Conservation (phyloP, 2,113 vertebrate genomes). For the Bujurquina vittata region DNA sequence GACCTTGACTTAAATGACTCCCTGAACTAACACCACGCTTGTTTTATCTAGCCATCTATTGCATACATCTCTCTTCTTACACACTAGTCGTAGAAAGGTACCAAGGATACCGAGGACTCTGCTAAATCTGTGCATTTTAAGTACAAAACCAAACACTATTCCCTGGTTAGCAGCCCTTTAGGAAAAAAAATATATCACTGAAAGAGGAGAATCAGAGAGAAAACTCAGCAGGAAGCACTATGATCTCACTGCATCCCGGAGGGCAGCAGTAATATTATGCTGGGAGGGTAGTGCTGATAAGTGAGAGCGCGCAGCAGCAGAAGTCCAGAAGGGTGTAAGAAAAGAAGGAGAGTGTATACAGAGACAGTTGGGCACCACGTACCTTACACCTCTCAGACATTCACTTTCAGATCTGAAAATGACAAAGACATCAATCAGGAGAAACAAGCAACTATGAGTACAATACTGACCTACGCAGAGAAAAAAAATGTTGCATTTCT, state of each 20-base stretch:
- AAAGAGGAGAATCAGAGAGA: conserved; percentile 14
- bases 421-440: conserved; percentile 35
- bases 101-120: neutral
- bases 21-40: neutral
- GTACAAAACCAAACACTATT: neutral
- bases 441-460: neutral
- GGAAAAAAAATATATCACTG: neutral
- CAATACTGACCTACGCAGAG: neutral
- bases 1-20: neutral
- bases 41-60: neutral
- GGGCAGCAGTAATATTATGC: conserved; percentile 11
- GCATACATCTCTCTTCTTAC: neutral
- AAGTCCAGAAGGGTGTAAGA: neutral
- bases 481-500: neutral
- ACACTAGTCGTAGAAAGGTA: neutral
- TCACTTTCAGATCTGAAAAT: conserved; percentile 83
- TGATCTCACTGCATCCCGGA: neutral
- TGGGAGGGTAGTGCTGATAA: neutral
- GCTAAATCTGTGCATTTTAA: neutral
- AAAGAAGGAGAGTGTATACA: neutral
- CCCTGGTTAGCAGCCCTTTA: neutral
- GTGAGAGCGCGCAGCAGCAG: neutral
- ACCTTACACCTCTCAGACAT: conserved; percentile 82
- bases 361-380: conserved; percentile 45
- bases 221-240: neutral